phyloP scores from a whole-genome alignment of 2,888 invertebrate genomes.

The Sepiola atlantica region DNA sequence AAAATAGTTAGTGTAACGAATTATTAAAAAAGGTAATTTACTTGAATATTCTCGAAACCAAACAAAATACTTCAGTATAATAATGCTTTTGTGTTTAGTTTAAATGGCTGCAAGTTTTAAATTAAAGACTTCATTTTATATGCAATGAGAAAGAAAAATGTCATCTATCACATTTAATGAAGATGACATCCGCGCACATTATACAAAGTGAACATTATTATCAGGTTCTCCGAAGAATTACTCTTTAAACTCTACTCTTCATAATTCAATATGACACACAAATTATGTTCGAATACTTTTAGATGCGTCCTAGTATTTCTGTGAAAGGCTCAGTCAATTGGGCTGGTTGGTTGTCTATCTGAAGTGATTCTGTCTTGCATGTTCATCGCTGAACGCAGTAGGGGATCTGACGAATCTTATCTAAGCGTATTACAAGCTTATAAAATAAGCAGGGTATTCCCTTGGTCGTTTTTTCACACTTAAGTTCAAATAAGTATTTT shows the following conservation, averaged over 20 bases:
- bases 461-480: too few species aligned
- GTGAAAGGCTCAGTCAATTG: too few species aligned
- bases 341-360: too few species aligned
- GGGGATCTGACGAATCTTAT: too few species aligned
- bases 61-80: neutral
- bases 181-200: neutral
- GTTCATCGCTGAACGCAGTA: too few species aligned
- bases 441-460: too few species aligned
- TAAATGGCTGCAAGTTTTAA: neutral
- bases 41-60: neutral
- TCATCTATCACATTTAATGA: neutral
- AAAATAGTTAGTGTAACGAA: neutral
- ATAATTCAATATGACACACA: neutral
- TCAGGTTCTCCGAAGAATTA: neutral
- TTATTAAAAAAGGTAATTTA: neutral
- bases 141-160: neutral
- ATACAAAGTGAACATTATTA: neutral
- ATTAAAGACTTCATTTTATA: neutral
- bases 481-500: too few species aligned
- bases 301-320: too few species aligned
- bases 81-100: neutral
- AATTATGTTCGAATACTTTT: neutral
- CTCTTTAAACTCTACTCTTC: neutral
- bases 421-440: too few species aligned
- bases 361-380: too few species aligned